These are phyloP conservation scores for Rotaria sp. DNA, from an alignment of 2,888 invertebrate genomes.

Conservation along the genomic window DNA sequence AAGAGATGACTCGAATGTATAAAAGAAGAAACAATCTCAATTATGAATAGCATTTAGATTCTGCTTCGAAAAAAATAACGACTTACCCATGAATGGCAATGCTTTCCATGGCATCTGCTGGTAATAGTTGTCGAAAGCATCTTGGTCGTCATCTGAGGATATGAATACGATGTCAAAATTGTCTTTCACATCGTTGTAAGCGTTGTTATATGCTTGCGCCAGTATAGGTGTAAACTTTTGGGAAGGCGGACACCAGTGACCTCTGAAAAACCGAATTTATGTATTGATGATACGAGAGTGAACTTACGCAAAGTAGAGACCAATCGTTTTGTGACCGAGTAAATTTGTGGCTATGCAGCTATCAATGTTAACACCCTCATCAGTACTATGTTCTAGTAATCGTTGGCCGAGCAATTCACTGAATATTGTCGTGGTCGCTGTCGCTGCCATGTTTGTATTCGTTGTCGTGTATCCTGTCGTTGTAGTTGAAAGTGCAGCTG, in stretches of 20 bases:
- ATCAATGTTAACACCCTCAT: no score
- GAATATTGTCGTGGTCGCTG: no score
- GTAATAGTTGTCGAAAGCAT: background rate
- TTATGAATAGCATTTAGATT: background rate
- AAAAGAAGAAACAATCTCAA: background rate
- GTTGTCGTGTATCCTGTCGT: no score
- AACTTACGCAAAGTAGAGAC: no score
- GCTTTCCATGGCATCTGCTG: background rate
- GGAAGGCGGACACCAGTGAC: background rate
- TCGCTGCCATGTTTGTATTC: no score
- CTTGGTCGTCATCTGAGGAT: background rate
- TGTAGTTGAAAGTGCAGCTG: no score
- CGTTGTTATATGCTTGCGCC: background rate
- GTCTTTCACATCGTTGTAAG: background rate
- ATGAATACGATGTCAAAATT: background rate
- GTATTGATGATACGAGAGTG: no score
- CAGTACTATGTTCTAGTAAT: no score
- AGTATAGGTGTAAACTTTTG: background rate
- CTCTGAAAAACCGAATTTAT: background rate
- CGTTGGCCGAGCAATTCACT: no score
- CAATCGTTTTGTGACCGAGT: no score
- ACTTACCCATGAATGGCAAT: background rate
- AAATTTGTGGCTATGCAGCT: no score
- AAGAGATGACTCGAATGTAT: no score
- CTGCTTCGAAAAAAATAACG: background rate